Conservation (phyloP, 2,113 vertebrate genomes). For the Gymnorhina tibicen region DNA sequence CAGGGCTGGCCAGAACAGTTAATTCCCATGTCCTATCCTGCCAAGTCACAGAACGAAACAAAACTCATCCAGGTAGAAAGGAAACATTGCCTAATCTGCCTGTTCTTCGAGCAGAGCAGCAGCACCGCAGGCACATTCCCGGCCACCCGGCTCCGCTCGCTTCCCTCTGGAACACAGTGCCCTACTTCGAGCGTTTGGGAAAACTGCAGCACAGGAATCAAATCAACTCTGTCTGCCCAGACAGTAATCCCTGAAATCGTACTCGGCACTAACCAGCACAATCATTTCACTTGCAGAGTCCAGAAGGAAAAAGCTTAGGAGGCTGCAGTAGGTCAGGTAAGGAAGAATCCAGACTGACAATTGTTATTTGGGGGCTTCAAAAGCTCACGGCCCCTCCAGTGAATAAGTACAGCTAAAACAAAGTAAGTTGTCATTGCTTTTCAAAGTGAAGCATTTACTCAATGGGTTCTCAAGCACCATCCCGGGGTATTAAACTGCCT, state of each 20-base stretch:
- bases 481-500: background rate
- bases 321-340: background rate
- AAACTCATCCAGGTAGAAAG: background rate
- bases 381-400: background rate
- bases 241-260: background rate
- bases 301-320: background rate
- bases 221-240: background rate
- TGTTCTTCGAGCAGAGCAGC: background rate
- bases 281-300: background rate
- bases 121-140: background rate
- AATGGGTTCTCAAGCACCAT: background rate
- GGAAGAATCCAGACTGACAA: background rate
- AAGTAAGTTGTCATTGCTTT: background rate
- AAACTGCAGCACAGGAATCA: conserved; percentile 14
- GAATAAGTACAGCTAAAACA: background rate
- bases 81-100: background rate
- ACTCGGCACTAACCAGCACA: background rate
- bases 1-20: background rate
- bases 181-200: background rate
- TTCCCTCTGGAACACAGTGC: background rate
- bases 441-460: background rate
- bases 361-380: rapidly evolving
- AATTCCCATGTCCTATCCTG: background rate
- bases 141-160: background rate
- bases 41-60: background rate